Base-by-base conservation (phyloP, 2,888 invertebrate genomes). In the Ligdia adustata region DNA sequence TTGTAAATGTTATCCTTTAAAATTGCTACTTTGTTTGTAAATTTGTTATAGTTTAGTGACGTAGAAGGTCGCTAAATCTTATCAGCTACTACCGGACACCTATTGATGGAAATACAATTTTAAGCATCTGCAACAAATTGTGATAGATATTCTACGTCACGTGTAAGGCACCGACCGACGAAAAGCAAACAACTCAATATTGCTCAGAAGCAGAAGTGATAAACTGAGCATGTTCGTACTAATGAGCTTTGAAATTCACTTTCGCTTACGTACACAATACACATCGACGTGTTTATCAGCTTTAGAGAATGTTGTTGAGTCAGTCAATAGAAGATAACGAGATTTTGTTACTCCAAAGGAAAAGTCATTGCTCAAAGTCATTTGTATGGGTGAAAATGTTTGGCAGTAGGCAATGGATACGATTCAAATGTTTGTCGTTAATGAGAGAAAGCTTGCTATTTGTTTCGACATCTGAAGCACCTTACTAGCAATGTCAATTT, bases 221-320 rank as follows among this genome's bases (percentile, higher is more conserved):
- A 50, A 41, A 45, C 37, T 37, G 45, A 37, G 35, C 39, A 49
- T 38, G 42, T 49, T 22, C 24, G 9, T 27, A 29, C 48, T 53
- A 53, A 53, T 53, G 49, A 43, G 43, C 46, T 39, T 52, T 22
- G 40, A 39, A 49, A 41, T 41, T 52, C 47, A 49, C 53, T 53
- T 53, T 53, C 53, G 53, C 49, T 49, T 33, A 24, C 39, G 43
- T 40, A 43, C 52, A 49, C 48, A 49, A 49, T 49, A 29, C 37
- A 2, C 32, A 45, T 32, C 20, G 33, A 46, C 22, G 33, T 43
- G 48, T 49, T 49, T 49, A 49, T 49, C 48, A 34, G 41, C 41
- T 28, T 27, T 35, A 14, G 31, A 42, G 48, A 48, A 42, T 42
- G 48, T 48, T 42, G 48, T 48, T 42, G 42, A 49, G 32, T 42